These are phyloP conservation scores for Carassius carassius DNA, from an alignment of 2,113 vertebrate species.

Conservation along the genomic window DNA sequence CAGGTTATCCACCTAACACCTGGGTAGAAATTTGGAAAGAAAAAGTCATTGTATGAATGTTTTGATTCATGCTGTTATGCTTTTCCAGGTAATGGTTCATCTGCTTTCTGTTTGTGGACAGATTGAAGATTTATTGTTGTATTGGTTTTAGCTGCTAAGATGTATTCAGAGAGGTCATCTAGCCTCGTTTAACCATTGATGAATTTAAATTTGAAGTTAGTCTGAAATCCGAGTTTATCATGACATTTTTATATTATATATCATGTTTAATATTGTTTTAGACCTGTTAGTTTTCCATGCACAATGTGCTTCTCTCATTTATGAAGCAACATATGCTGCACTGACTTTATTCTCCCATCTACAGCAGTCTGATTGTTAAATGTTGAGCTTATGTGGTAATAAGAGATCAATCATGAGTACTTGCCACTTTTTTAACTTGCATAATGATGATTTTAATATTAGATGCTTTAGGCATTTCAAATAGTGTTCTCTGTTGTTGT, in stretches of 20 bases:
- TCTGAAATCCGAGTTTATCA: constrained; percentile 31
- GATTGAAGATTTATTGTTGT: neutral
- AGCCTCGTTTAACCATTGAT: neutral
- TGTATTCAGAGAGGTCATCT: constrained; percentile 1
- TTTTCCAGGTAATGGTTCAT: neutral
- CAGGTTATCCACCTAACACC: neutral
- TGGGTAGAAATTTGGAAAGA: no score
- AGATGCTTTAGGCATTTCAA: no score
- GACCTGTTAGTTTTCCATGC: no score
- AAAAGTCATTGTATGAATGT: neutral
- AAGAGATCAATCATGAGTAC: neutral
- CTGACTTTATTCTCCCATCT: neutral
- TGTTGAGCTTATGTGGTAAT: neutral
- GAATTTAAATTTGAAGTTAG: neutral
- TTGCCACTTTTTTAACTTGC: neutral
- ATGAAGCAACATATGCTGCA: neutral
- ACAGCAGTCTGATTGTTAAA: neutral
- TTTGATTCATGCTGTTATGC: neutral
- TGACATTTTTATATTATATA: no score
- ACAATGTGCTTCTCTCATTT: neutral
- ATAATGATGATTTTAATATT: neutral
- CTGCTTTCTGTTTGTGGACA: neutral
- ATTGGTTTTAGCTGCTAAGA: neutral
- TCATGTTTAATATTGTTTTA: no score
- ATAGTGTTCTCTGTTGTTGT: no score